Percentiles rank a stretch among this genome's conserved stretches.
Conservation (phyloP, 1,140 invertebrate genomes). For the Diachasmimorpha longicaudata region DNA sequence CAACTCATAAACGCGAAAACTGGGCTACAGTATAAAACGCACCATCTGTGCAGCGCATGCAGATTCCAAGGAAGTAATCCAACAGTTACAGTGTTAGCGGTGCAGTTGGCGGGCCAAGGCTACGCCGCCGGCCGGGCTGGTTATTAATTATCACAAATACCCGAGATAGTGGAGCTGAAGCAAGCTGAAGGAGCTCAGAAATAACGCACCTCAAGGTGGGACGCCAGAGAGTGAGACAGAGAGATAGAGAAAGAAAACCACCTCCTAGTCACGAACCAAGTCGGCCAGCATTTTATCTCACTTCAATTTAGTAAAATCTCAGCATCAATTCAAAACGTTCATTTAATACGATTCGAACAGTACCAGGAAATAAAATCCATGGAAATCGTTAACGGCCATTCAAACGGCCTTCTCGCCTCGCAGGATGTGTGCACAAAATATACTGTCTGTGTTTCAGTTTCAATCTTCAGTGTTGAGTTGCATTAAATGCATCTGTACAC, state of each 20-base stretch:
- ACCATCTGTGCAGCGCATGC: conserved; percentile 22
- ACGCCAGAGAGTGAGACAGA: background rate
- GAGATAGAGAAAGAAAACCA: background rate
- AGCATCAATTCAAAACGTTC: background rate
- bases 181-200: background rate
- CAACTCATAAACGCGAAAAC: conserved; percentile 25
- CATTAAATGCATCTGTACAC: conserved; percentile 9
- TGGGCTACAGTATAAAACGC: conserved; percentile 28
- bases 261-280: conserved; percentile 20
- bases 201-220: background rate
- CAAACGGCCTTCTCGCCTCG: conserved; percentile 18
- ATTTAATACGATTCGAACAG: background rate
- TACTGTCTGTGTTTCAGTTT: background rate
- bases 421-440: conserved; percentile 15
- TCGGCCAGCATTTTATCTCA: conserved; percentile 10
- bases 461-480: background rate
- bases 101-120: background rate
- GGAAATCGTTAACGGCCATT: conserved; percentile 19
- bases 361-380: conserved; percentile 15
- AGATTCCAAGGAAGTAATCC: conserved; percentile 26
- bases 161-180: background rate
- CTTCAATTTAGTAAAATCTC: conserved; percentile 2
- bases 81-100: background rate
- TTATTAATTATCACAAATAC: conserved; percentile 36
- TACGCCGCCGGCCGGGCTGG: background rate